Percentiles rank a stretch among this genome's conserved stretches.
These are phyloP conservation scores for Holocentrus rufus DNA, from an alignment of 2,797 vertebrate genomes.

Conservation along the genomic window DNA sequence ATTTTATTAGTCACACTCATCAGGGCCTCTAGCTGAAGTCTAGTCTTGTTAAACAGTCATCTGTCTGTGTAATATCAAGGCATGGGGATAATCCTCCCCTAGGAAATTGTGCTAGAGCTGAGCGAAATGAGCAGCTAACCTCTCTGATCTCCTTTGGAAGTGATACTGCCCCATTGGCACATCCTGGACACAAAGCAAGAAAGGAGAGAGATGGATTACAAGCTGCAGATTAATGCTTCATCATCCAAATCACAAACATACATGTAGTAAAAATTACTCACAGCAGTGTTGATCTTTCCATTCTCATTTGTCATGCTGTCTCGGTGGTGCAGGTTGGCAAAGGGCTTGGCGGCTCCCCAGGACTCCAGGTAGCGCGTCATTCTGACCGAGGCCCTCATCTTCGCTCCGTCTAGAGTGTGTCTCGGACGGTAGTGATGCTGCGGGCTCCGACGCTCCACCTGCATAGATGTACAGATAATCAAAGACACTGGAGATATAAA, in stretches of 20 bases:
- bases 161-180: constrained; percentile 94
- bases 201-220: constrained; percentile 42
- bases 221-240: neutral
- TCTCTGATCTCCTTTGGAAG: constrained; percentile 91
- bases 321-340: constrained; percentile 91
- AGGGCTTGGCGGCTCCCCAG: constrained; percentile 95
- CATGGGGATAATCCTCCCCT: constrained; percentile 48
- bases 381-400: constrained; percentile 94
- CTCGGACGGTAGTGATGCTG: constrained; percentile 89
- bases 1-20: constrained; percentile 48
- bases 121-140: constrained; percentile 73
- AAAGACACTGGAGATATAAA: neutral
- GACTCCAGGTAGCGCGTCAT: constrained; percentile 97
- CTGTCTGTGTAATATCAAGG: constrained; percentile 18
- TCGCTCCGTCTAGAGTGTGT: constrained; percentile 87
- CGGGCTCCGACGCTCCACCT: constrained; percentile 91
- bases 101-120: constrained; percentile 24
- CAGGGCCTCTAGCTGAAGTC: constrained; percentile 35
- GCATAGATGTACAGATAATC: neutral
- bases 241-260: constrained; percentile 21
- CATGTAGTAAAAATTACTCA: constrained; percentile 66
- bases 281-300: constrained; percentile 93
- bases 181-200: constrained; percentile 79
- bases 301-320: constrained; percentile 98
- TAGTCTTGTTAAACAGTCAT: constrained; percentile 37